Conservation (phyloP, 2,888 invertebrate genomes). For the Alviniconcha strummeri region DNA sequence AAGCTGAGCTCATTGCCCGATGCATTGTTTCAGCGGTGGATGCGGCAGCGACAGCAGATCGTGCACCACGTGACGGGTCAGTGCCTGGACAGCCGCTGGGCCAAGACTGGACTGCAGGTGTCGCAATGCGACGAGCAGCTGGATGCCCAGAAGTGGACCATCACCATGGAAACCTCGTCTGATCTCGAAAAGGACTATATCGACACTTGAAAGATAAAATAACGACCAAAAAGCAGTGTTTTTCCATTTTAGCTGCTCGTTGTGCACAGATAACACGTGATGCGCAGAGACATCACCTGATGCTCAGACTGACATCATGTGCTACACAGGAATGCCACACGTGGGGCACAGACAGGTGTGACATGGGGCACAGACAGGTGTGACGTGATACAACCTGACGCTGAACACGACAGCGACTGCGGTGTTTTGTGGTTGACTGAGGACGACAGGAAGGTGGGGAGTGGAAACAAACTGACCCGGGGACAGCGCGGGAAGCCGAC, state of each 20-base stretch:
- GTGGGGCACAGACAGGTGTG: background rate
- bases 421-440: no score
- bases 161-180: conserved; percentile 39
- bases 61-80: conserved; percentile 62
- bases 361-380: background rate
- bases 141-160: conserved; percentile 59
- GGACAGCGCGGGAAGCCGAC: no score
- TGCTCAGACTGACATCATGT: background rate
- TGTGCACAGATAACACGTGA: no score
- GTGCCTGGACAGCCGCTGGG: conserved; percentile 70
- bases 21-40: conserved; percentile 52
- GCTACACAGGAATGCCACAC: background rate
- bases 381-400: background rate
- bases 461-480: no score
- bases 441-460: no score
- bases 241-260: background rate
- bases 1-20: background rate
- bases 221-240: background rate
- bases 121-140: conserved; percentile 57
- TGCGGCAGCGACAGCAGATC: conserved; percentile 49
- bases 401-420: background rate
- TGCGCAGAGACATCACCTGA: background rate
- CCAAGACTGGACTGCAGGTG: conserved; percentile 64
- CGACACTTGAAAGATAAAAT: conserved; percentile 7
- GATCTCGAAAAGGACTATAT: conserved; percentile 37